These are phyloP conservation scores for Mugil cephalus DNA, from an alignment of 2,113 vertebrate species.

Conservation along the genomic window DNA sequence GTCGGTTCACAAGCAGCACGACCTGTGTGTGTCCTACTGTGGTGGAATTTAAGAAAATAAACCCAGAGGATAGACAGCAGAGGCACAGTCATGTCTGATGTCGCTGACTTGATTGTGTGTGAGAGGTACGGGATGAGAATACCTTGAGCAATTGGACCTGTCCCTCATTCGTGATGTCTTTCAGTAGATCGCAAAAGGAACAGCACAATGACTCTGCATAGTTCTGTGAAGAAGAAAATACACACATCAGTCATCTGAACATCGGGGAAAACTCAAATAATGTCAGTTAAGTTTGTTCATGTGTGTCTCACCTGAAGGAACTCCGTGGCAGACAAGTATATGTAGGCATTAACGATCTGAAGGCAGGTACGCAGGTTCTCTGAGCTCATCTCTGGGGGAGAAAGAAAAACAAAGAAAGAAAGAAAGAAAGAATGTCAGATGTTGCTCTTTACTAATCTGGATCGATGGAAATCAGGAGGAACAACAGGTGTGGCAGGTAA, in stretches of 20 bases:
- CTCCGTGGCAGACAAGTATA: constrained; percentile 92
- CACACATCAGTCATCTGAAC: background rate
- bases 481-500: background rate
- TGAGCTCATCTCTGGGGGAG: constrained; percentile 89
- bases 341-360: constrained; percentile 96
- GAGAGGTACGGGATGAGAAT: constrained; percentile 22
- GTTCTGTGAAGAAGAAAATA: constrained; percentile 78
- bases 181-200: constrained; percentile 92
- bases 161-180: constrained; percentile 94
- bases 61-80: background rate
- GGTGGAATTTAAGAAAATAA: too few species aligned
- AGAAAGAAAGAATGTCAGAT: too few species aligned
- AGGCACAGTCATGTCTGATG: too few species aligned
- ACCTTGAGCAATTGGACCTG: constrained; percentile 98
- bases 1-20: constrained; percentile 15
- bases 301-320: constrained; percentile 92
- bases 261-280: background rate
- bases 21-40: background rate
- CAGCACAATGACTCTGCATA: constrained; percentile 90
- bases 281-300: background rate
- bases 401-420: constrained; percentile 74
- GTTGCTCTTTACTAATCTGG: constrained; percentile 26
- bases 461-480: background rate
- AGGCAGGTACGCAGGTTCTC: constrained; percentile 96
- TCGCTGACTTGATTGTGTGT: background rate